phyloP scores from a whole-genome alignment of 1,140 invertebrate genomes.

The Pseudomyrmex cubaensis region DNA sequence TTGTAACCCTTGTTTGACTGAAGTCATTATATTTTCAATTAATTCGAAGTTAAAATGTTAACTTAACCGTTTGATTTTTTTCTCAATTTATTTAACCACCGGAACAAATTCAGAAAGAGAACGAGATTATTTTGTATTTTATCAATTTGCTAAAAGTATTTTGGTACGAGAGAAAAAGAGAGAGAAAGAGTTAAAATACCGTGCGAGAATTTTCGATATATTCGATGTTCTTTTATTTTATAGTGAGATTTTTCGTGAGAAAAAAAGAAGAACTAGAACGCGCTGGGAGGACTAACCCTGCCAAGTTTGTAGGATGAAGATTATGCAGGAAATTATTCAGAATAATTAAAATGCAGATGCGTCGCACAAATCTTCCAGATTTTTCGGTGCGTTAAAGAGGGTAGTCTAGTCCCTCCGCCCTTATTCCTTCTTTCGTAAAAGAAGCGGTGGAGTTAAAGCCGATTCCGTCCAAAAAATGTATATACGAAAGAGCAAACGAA shows the following conservation, averaged over 20 bases:
- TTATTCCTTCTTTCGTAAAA: conserved; percentile 35
- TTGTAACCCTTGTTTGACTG: conserved; percentile 37
- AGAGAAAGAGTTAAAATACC: background rate
- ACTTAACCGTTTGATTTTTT: background rate
- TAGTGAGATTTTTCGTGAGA: background rate
- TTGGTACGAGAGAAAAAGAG: background rate
- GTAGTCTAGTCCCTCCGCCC: conserved; percentile 13
- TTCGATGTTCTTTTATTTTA: conserved; percentile 17
- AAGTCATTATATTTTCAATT: conserved; percentile 22
- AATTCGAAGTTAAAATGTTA: background rate
- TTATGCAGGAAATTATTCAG: conserved; percentile 83
- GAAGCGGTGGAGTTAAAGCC: conserved; percentile 36
- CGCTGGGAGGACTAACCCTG: conserved; percentile 48
- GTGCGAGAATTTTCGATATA: conserved; percentile 2
- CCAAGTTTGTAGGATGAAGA: conserved; percentile 67
- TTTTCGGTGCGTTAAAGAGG: conserved; percentile 73
- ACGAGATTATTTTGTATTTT: background rate
- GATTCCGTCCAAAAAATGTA: conserved; percentile 68
- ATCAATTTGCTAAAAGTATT: background rate
- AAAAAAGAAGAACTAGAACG: conserved; percentile 11
- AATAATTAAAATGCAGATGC: conserved; percentile 85
- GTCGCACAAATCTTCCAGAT: conserved; percentile 82
- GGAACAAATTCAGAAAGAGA: background rate
- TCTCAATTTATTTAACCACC: background rate
- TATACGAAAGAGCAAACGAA: conserved; percentile 68